Conservation (phyloP, 2,888 invertebrate genomes). For the Hydraecia micacea region DNA sequence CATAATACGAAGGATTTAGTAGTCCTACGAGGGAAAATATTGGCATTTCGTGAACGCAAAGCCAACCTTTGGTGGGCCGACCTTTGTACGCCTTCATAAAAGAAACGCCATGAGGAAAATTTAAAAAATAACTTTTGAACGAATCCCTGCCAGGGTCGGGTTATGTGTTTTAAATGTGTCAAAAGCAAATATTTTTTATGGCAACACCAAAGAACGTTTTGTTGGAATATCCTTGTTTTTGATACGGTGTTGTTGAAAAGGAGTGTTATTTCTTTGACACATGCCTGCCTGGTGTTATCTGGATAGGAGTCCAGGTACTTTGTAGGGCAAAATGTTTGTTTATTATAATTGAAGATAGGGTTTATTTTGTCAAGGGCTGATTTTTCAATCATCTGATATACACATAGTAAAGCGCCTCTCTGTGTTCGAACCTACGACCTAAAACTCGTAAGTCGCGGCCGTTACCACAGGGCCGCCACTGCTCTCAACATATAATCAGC, state of each 20-base stretch:
- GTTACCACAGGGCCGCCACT: too few species aligned
- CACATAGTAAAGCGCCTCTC: too few species aligned
- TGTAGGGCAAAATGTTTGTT: neutral
- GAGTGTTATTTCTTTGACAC: slow-evolving; percentile 39
- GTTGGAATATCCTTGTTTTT: slow-evolving; percentile 35
- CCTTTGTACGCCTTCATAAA: slow-evolving; percentile 42
- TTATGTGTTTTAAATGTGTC: slow-evolving; percentile 48
- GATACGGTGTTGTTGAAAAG: slow-evolving; percentile 6
- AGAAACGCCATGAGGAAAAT: slow-evolving; percentile 49
- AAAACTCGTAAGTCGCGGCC: too few species aligned
- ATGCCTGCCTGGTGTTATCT: neutral
- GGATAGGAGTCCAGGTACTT: neutral
- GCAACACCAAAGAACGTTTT: slow-evolving; percentile 34
- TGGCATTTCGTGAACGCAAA: slow-evolving; percentile 47
- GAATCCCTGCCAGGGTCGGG: slow-evolving; percentile 29
- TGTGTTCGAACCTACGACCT: too few species aligned
- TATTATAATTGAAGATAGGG: neutral
- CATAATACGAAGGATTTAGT: slow-evolving; percentile 54
- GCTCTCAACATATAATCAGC: too few species aligned
- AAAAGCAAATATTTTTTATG: slow-evolving; percentile 55
- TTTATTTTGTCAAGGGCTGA: neutral
- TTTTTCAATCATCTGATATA: too few species aligned
- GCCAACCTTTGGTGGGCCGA: slow-evolving; percentile 31
- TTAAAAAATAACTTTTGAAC: slow-evolving; percentile 45
- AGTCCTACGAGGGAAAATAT: slow-evolving; percentile 29